These are phyloP conservation scores for Ia io DNA, from an alignment of 2,113 vertebrate genomes.

Conservation along the genomic window DNA sequence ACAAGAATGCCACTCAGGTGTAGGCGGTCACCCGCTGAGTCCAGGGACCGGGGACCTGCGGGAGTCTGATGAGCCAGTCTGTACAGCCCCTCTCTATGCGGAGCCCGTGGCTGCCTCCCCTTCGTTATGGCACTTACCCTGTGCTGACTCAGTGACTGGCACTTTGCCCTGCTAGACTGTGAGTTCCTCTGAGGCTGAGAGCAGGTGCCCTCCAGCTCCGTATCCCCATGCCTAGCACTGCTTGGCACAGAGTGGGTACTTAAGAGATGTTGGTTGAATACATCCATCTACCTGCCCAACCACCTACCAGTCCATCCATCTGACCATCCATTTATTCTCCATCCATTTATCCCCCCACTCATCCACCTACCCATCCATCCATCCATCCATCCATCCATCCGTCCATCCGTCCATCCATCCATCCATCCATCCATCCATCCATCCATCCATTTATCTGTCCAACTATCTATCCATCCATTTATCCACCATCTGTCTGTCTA, in stretches of 20 bases:
- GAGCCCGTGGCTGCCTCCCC: background rate
- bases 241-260: background rate
- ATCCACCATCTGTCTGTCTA: background rate
- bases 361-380: accelerated
- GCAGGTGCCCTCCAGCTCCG: background rate
- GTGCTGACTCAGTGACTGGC: background rate
- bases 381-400: background rate
- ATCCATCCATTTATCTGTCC: too few species aligned
- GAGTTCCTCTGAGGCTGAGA: background rate
- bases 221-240: background rate
- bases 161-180: background rate
- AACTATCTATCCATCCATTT: background rate
- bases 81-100: background rate
- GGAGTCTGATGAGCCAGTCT: background rate
- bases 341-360: background rate
- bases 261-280: background rate
- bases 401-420: background rate
- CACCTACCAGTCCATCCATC: too few species aligned
- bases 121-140: background rate
- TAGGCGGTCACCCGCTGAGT: background rate
- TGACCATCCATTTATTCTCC: background rate
- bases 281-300: background rate
- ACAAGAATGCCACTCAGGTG: background rate
- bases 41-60: background rate
- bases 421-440: background rate